Evolutionary conservation across 2,113 vertebrate species (phyloP), one percentile per base, ranked within the genome.

Genomic region (Suricata suricatta): DNA sequence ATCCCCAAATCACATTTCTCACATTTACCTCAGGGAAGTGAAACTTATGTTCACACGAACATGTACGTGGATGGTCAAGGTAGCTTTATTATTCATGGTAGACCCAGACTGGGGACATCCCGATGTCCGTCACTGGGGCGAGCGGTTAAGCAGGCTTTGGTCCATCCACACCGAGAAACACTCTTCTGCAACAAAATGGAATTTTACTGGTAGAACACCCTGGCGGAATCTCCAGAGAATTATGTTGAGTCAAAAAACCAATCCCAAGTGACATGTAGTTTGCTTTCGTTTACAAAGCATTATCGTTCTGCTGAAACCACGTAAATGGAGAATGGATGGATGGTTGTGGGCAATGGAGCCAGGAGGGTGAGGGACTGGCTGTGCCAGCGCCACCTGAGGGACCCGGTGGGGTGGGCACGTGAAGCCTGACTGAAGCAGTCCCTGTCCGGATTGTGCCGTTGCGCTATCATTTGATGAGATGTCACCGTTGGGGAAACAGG

Each of bases 401-500:
- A 31, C 5, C 17, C 10, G 2, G 52, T 2, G 29, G n/a, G 86
- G 33, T 0, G 5, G 27, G 0, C 21, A 4, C 0, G 2, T 1
- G n/a, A 27, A 38, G 71, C 21, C 33, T 15, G 11, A 23, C 57
- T 31, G 12, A 23, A 11, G 12, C 60, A 5, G 4, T 19, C 31
- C 0, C 1, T 14, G 3, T 33, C n/a, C 21, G 21, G 11, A 11
- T 38, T 7, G 29, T 16, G 47, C 33, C 16, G 4, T 5, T 25
- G 23, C 7, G 6, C 44, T 50, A 10, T 16, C 0, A 0, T 64
- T 64, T 44, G 14, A 16, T 66, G 27, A 54, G 66, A 52, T 6
- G 23, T 52, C 8, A 33, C 41, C 44, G 1, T 3, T 9, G 23
- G 60, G 47, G 29, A 54, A n/a, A 14, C 44, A 1, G 6, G 29